Base-by-base conservation (phyloP, 2,797 vertebrate species). In the Melanotaenia pygmaea region DNA sequence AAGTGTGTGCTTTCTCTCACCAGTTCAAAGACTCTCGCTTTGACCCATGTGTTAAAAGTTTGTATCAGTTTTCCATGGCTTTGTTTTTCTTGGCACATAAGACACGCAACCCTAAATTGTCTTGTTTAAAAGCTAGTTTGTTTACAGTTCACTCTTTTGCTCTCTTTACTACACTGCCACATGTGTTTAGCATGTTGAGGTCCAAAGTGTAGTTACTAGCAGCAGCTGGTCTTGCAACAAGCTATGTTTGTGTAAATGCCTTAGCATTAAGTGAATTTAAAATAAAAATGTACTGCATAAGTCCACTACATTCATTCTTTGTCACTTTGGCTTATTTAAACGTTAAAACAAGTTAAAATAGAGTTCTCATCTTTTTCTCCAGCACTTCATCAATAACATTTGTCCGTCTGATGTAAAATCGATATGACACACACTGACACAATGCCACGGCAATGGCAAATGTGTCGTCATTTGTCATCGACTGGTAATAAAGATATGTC, bases 11-110 rank as follows among this genome's bases (percentile, higher is more conserved):
- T 89, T 84, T 90, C 80, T 80, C 83, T 79, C 79, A 12, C 66
- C 73, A 90, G 91, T 93, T 95, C 93, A 94, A 95, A 95, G 93
- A 70, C 84, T 80, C 72, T 50, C 40, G 77, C 88, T 82, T 84
- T 93, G 93, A 95, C 92, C 93, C 94, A 94, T 94, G 94, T 95
- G 93, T 92, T 94, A 89, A 94, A 94, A 93, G 92, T 95, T 93
- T 95, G 93, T 92, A 94, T 95, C 93, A 81, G 74, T 94, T 95
- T 94, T 94, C 94, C 85, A 54, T 77, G 60, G 65, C 84, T 90
- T 77, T 96, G 94, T 95, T 96, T 95, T 93, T 88, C 91, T 95
- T 96, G 95, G 95, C 94, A 74, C 84, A 73, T 22, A 58, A 86
- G 81, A 87, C 90, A 90, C 74, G 81, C 90, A 88, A 88, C 69